These are phyloP conservation scores for Schizothorax lantsangensis DNA, from an alignment of 2,797 vertebrate genomes.

Conservation along the genomic window DNA sequence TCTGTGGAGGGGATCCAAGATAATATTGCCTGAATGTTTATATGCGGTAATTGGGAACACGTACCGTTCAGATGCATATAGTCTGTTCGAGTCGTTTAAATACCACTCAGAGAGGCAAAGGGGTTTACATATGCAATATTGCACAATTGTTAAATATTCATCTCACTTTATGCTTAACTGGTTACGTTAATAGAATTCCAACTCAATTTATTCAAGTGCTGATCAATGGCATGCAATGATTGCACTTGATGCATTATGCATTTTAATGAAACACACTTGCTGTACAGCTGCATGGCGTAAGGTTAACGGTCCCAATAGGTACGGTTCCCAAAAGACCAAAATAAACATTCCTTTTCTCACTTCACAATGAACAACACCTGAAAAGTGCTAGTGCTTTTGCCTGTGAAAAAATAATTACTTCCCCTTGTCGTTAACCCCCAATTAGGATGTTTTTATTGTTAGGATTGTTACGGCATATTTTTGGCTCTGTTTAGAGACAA, in stretches of 20 bases:
- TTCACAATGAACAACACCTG: conserved; percentile 77
- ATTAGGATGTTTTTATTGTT: conserved; percentile 79
- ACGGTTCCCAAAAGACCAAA: conserved; percentile 83
- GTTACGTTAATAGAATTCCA: conserved; percentile 90
- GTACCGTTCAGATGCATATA: conserved; percentile 12
- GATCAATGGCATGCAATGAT: conserved; percentile 94
- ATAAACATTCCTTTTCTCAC: conserved; percentile 77
- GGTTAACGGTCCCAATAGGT: conserved; percentile 91
- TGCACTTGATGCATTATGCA: conserved; percentile 93
- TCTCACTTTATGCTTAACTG: conserved; percentile 82
- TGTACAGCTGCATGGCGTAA: conserved; percentile 89
- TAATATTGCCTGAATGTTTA: conserved; percentile 36
- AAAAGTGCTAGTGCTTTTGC: conserved; percentile 71
- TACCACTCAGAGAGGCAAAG: conserved; percentile 60
- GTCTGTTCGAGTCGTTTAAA: conserved; percentile 27
- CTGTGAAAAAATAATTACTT: conserved; percentile 78
- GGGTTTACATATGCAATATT: conserved; percentile 73
- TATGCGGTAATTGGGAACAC: conserved; percentile 20
- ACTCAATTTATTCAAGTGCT: conserved; percentile 95
- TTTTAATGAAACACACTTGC: conserved; percentile 85
- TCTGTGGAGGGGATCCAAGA: conserved; percentile 37
- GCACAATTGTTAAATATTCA: conserved; percentile 73
- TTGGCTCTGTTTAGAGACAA: conserved; percentile 56
- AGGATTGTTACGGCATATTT: conserved; percentile 79
- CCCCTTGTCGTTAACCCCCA: conserved; percentile 78